Evolutionary conservation across 2,113 vertebrate species (phyloP).

Genomic region (Pterophyllum scalare): DNA sequence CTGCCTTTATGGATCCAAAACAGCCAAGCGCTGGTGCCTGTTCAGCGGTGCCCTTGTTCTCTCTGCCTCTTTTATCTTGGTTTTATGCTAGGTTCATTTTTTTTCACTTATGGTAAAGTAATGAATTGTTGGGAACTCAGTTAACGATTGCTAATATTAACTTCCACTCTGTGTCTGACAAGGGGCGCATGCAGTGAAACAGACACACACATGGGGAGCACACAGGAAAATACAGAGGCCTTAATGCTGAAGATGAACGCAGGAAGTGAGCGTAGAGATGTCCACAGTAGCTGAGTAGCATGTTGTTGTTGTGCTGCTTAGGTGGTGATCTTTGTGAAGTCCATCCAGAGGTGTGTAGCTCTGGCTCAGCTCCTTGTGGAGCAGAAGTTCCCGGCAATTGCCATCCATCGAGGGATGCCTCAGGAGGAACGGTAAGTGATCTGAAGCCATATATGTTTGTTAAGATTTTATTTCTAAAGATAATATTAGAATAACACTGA

Average conservation of each 20-base stretch:
- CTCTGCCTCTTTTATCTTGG: background rate
- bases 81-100: accelerated
- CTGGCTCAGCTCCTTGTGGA: slow-evolving; percentile 89
- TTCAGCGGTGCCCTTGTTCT: background rate
- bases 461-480: background rate
- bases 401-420: slow-evolving; percentile 88
- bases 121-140: too few relatives aligned
- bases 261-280: too few relatives aligned
- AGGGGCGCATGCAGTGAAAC: background rate
- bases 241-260: background rate
- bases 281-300: background rate
- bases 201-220: background rate
- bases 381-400: slow-evolving; percentile 90
- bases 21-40: too few relatives aligned
- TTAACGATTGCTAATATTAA: background rate
- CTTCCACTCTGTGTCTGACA: background rate
- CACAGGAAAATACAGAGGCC: background rate
- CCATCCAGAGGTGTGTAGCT: slow-evolving; percentile 87
- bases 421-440: slow-evolving; percentile 85
- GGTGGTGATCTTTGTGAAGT: slow-evolving; percentile 93
- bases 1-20: too few relatives aligned
- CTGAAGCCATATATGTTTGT: background rate
- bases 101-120: background rate
- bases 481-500: background rate
- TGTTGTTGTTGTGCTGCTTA: slow-evolving; percentile 36